Conservation (phyloP, 2,113 vertebrate genomes). For the Protomyctophum bolini region DNA sequence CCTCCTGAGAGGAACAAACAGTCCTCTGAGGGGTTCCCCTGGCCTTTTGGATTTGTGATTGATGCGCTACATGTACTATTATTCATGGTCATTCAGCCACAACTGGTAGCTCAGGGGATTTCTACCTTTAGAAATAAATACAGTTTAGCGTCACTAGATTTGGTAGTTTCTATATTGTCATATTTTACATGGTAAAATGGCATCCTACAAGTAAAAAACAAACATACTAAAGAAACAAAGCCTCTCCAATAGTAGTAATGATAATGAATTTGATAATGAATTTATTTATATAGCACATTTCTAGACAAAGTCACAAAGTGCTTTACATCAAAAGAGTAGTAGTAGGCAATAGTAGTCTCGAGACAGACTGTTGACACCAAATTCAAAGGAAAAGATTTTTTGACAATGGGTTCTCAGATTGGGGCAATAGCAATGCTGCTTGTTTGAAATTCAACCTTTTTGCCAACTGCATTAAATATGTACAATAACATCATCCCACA, state of each 20-base stretch:
- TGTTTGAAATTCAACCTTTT: background rate
- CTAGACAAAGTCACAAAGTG: too few species aligned
- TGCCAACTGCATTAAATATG: background rate
- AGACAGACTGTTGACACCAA: too few species aligned
- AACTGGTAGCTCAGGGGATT: constrained; percentile 7
- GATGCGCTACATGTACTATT: constrained; percentile 42
- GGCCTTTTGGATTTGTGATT: constrained; percentile 47
- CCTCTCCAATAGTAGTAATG: too few species aligned
- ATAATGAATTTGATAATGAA: too few species aligned
- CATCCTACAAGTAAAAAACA: background rate
- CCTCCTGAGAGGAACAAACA: constrained; percentile 67
- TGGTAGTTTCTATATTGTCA: background rate
- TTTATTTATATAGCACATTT: too few species aligned
- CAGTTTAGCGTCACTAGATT: background rate
- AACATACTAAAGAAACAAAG: background rate
- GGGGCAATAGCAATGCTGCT: background rate
- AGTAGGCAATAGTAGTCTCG: too few species aligned
- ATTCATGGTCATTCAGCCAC: constrained; percentile 18
- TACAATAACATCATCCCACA: background rate
- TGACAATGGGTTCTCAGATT: too few species aligned
- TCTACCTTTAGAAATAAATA: background rate
- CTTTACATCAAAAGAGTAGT: too few species aligned
- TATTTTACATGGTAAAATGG: background rate
- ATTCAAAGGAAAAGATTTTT: too few species aligned
- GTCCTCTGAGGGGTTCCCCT: constrained; percentile 42